These are phyloP conservation scores for Capromys pilorides DNA, from an alignment of 2,797 vertebrate species.

Conservation along the genomic window DNA sequence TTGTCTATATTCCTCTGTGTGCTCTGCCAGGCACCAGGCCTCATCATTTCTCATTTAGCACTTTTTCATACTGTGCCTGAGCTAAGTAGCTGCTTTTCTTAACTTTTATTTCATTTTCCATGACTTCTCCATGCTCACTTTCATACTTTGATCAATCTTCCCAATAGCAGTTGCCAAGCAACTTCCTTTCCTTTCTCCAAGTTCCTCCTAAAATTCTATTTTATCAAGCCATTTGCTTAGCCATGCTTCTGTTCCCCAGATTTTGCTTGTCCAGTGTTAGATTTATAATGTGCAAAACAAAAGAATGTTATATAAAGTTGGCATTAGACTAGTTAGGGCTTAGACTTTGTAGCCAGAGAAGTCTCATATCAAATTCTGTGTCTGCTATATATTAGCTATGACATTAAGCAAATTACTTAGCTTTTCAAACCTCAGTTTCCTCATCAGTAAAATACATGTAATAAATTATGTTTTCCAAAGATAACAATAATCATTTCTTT, in stretches of 20 bases:
- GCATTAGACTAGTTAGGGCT: neutral
- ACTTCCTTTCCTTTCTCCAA: conserved; percentile 60
- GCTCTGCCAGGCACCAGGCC: neutral
- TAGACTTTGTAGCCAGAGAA: neutral
- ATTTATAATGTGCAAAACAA: conserved; percentile 47
- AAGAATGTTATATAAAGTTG: neutral
- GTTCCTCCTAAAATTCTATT: conserved; percentile 48
- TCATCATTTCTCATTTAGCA: conserved; percentile 17
- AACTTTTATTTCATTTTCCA: conserved; percentile 51
- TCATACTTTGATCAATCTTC: conserved; percentile 58
- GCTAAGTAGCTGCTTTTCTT: conserved; percentile 37
- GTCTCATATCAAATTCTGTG: conserved; percentile 24
- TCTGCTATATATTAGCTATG: neutral
- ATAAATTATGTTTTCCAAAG: conserved; percentile 32
- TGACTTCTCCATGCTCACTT: conserved; percentile 55
- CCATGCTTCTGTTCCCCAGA: neutral
- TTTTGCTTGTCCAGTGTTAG: conserved; percentile 38
- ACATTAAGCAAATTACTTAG: neutral
- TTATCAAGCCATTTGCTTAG: conserved; percentile 58
- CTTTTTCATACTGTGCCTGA: conserved; percentile 37
- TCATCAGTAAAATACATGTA: conserved; percentile 20
- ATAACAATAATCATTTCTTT: neutral
- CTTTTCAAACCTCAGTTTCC: conserved; percentile 2
- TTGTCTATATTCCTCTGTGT: conserved; percentile 16
- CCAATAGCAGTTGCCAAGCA: conserved; percentile 62